Conservation (phyloP, 2,113 vertebrate species). For the Barnardius zonarius region DNA sequence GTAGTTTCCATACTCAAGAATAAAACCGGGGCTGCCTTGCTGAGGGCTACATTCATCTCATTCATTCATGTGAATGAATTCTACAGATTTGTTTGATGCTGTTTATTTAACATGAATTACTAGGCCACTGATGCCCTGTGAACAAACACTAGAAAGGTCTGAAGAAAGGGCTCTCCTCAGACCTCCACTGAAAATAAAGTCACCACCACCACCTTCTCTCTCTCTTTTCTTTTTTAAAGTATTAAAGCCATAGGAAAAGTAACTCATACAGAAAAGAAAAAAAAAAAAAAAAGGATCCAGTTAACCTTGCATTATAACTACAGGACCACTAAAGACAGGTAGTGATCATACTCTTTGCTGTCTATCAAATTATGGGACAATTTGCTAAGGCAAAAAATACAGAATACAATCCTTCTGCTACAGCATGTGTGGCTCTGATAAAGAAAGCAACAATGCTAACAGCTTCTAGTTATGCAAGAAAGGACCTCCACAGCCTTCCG, state of each 20-base stretch:
- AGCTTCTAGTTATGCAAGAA: not conserved
- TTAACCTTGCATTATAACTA: not conserved
- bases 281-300: not conserved
- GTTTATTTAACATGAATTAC: not conserved
- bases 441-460: not conserved
- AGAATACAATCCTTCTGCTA: not conserved
- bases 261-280: not conserved
- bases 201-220: not conserved
- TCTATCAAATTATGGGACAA: not conserved
- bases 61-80: not conserved
- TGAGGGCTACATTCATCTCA: not conserved
- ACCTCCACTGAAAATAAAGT: not conserved
- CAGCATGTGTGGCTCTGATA: not conserved
- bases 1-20: not conserved
- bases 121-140: not conserved
- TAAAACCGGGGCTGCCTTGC: not conserved
- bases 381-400: not conserved
- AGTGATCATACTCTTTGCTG: not conserved
- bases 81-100: not conserved
- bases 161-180: not conserved
- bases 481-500: not conserved
- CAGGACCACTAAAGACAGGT: not conserved
- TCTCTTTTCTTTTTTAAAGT: not conserved
- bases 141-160: not conserved
- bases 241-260: not conserved